Base-by-base conservation (phyloP, 1,140 invertebrate genomes). In the Rhyacophila brunnea region DNA sequence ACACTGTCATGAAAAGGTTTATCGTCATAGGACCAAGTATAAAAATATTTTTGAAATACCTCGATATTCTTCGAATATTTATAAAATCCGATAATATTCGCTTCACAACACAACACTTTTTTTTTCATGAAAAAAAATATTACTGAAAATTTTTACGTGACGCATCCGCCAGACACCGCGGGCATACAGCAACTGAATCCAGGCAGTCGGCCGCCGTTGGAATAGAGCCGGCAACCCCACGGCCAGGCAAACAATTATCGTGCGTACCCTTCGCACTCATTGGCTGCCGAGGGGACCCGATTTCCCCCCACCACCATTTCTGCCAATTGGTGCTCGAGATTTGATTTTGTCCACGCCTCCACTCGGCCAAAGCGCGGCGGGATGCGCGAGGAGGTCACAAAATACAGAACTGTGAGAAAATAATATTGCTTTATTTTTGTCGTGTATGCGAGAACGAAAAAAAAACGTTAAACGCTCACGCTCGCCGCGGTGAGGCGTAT, bases 341-440 rank as follows among this genome's bases (percentile, higher is more conserved):
- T 57, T 42, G 35, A 42, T 28, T 48, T 13, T 4, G 23, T 14
- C 44, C 28, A 44, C 54, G 20, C 54, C 54, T 17, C 10, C 32
- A 34, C 1, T 36, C 43, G 52, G 18, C 35, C 43, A 13, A 43
- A 46, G 23, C 54, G 34, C 44, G 35, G 45, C 54, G n/a, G 46
- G 45, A 44, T 47, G 54, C 54, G 52, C 52, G 43, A 46, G 43
- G 52, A 53, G 50, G 50, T 53, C 52, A 55, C 52, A 43, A 55
- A 55, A 15, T 40, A n/a, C 38, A n/a, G 15, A 40, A 57, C 54
- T 46, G 45, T 20, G 42, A n/a, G n/a, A n/a, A n/a, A 47, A 43
- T 40, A 43, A 11, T 11, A 11, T 40, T 40, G n/a, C n/a, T n/a
- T 15, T 19, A 57, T 48, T 57, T 57, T 57, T 20, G 45, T 49